phyloP scores from a whole-genome alignment of 2,113 vertebrate species.

The Nothocercus julius region DNA sequence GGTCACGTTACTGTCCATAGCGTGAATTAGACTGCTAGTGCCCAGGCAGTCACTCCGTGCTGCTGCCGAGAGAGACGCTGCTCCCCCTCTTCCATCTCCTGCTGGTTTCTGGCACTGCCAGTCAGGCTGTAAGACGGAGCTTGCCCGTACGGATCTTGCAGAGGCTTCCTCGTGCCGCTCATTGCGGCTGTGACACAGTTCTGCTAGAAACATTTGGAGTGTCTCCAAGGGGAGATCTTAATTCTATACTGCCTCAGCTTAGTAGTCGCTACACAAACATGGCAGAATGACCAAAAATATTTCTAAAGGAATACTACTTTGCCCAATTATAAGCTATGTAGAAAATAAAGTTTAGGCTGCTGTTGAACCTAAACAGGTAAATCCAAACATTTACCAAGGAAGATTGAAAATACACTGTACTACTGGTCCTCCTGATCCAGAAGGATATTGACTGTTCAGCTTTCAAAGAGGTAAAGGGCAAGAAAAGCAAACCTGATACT shows the following conservation, averaged over 20 bases:
- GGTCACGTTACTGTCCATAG: background rate
- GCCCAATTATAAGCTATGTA: background rate
- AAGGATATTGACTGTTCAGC: background rate
- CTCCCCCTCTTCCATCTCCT: background rate
- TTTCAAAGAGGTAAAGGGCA: background rate
- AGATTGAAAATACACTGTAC: background rate
- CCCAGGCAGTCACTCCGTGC: too few relatives aligned
- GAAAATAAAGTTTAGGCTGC: background rate
- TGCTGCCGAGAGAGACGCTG: too few relatives aligned
- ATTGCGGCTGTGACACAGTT: too few relatives aligned
- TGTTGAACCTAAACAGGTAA: background rate
- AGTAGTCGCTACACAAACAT: background rate
- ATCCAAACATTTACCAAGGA: background rate
- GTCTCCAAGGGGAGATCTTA: background rate
- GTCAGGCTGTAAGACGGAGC: background rate
- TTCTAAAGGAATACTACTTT: background rate
- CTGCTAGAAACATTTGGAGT: background rate
- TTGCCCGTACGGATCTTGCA: too few relatives aligned
- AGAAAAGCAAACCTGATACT: background rate
- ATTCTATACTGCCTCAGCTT: background rate
- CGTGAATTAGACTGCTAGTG: background rate
- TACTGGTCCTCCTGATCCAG: background rate
- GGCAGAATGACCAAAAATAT: background rate
- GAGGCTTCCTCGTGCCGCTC: too few relatives aligned
- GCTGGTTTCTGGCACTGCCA: background rate